Base-by-base conservation (phyloP, 2,113 vertebrate genomes). In the Cichladusa arquata region DNA sequence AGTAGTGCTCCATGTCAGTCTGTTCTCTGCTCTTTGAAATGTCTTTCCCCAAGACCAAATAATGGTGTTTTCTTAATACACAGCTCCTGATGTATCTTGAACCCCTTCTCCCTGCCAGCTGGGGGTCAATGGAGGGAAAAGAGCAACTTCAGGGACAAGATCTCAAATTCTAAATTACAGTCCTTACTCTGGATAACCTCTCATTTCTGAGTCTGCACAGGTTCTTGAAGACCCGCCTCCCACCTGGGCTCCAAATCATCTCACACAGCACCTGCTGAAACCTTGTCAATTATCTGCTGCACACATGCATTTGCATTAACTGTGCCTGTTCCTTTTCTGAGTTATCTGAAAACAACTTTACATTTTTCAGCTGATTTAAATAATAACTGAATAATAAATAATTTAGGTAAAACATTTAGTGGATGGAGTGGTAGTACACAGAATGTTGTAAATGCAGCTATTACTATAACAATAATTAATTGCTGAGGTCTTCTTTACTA, bases 351-450 rank as follows among this genome's bases (percentile, higher is more conserved):
- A 93, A 48, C 18, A 81, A 15, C 48, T 87, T 69, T n/a, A 14
- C 8, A 50, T 82, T 94, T 94, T 86, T 71, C 71, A 91, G 60
- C 31, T 92, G 73, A 81, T 87, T 86, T 87, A 70, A 87, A 45
- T 50, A 87, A 88, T 57, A 87, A 33, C 23, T 53, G 17, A 66
- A 14, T 47, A 77, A 82, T 80, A 92, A 95, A 87, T 85, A 28
- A 86, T 74, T 89, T 86, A 78, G 91, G 23, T 14, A 79, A 84
- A 57, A 4, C 26, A 85, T 80, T 93, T 85, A 79, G 87, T 10
- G 9, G 40, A 84, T 62, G 33, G 42, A 85, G 12, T 48, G 5
- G 42, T 34, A 76, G 79, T 42, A 91, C 85, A 87, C 42, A 87
- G 33, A 76, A 95, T 0, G 0, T 53, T 61, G 20, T 45, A 89